These are phyloP conservation scores for Sanderia malayensis DNA, from an alignment of 30 jellyfish, hydroid and myxozoan genomes.

Conservation along the genomic window DNA sequence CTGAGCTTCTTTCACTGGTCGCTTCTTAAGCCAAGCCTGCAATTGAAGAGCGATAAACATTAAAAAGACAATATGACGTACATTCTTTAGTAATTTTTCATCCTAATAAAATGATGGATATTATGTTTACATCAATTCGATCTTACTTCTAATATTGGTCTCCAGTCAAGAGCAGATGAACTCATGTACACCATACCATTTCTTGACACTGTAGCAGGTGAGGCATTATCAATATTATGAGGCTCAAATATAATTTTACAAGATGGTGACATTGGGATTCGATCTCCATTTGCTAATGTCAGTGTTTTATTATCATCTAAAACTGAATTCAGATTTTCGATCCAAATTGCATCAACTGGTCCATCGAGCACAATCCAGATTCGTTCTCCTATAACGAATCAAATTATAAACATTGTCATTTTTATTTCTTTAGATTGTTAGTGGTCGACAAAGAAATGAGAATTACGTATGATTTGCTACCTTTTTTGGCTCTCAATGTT, in stretches of 20 bases:
- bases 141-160: conserved; percentile 65
- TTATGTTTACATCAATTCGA: neutral
- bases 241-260: conserved; percentile 82
- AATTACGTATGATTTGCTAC: too few species aligned
- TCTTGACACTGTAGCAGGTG: conserved; percentile 89
- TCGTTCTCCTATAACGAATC: conserved; percentile 55
- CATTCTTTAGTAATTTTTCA: too few species aligned
- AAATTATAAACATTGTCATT: too few species aligned
- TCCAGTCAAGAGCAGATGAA: conserved; percentile 84
- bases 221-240: conserved; percentile 85
- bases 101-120: too few species aligned
- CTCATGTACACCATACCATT: conserved; percentile 93
- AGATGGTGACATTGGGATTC: conserved; percentile 85
- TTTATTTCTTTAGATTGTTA: neutral
- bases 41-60: too few species aligned
- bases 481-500: conserved; percentile 73
- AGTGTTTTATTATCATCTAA: conserved; percentile 77
- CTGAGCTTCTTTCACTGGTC: conserved; percentile 60
- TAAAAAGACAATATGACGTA: too few species aligned
- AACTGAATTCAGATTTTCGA: conserved; percentile 85
- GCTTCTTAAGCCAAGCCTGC: conserved; percentile 75
- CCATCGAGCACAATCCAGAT: conserved; percentile 90
- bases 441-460: too few species aligned
- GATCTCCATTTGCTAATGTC: conserved; percentile 85
- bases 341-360: conserved; percentile 89